A percentile compares a stretch with the other conserved stretches of the same genome.
Evolutionary conservation across 2,888 invertebrate genomes (phyloP).

Genomic region (Salticus scenicus): DNA sequence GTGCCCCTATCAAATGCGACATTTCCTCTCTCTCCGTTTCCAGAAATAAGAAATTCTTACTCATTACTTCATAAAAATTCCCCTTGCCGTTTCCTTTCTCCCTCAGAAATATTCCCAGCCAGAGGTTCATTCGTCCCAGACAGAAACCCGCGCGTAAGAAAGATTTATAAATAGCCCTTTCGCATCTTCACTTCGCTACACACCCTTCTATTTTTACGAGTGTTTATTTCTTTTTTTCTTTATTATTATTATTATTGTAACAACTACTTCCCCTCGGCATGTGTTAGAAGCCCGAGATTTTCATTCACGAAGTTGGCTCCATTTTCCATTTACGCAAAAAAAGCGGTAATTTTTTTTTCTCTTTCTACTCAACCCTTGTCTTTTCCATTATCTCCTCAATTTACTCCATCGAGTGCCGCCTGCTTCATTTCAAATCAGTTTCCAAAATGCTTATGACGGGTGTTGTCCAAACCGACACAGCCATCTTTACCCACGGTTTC

Average conservation of each 20-base stretch:
- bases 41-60: no score
- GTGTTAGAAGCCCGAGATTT: background rate
- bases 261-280: background rate
- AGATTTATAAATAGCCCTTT: background rate
- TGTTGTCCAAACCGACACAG: background rate
- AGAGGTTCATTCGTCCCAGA: no score
- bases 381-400: constrained; percentile 13
- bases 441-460: background rate
- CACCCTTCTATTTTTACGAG: constrained; percentile 10
- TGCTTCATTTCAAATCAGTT: constrained; percentile 20
- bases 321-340: background rate
- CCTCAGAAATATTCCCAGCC: no score
- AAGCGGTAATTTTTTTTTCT: background rate
- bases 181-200: background rate
- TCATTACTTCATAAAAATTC: no score
- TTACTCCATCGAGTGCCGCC: constrained; percentile 1
- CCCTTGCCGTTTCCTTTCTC: no score
- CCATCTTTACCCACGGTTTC: constrained; percentile 24
- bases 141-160: background rate
- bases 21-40: no score
- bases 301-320: background rate
- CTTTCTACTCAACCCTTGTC: background rate
- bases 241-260: no score
- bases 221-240: background rate
- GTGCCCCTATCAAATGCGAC: no score